These are phyloP conservation scores for Bradysia coprophila DNA, from an alignment of 1,140 invertebrate species.

Conservation along the genomic window DNA sequence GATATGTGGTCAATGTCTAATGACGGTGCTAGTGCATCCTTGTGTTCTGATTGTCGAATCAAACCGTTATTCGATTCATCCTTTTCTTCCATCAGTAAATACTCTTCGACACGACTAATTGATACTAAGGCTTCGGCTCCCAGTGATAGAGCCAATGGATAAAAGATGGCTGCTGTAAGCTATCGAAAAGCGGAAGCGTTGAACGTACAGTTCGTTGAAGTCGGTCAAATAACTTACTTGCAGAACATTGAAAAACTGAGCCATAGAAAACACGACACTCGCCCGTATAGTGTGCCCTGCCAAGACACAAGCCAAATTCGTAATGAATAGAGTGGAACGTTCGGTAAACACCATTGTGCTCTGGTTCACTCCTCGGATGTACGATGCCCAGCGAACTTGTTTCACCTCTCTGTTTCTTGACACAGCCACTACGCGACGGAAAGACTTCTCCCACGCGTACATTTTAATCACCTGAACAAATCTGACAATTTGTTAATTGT, in stretches of 20 bases:
- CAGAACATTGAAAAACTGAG: conserved; percentile 51
- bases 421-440: conserved; percentile 31
- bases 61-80: conserved; percentile 13
- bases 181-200: too few species aligned
- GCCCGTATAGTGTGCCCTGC: conserved; percentile 45
- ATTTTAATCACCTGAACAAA: conserved; percentile 51
- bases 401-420: conserved; percentile 41
- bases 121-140: conserved; percentile 46
- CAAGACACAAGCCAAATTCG: conserved; percentile 46
- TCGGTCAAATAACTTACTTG: conserved; percentile 22
- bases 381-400: conserved; percentile 43
- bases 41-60: conserved; percentile 10
- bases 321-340: conserved; percentile 51
- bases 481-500: too few species aligned
- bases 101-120: conserved; percentile 40
- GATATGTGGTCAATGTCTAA: conserved; percentile 11
- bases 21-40: conserved; percentile 8
- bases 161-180: conserved; percentile 41
- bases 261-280: conserved; percentile 47
- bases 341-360: conserved; percentile 47
- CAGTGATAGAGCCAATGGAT: conserved; percentile 50
- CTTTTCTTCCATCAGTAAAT: conserved; percentile 39
- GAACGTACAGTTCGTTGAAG: too few species aligned
- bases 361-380: conserved; percentile 50
- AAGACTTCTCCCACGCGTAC: conserved; percentile 60